phyloP scores from a whole-genome alignment of 2,797 vertebrate species.

The Epinephelus malabaricus region DNA sequence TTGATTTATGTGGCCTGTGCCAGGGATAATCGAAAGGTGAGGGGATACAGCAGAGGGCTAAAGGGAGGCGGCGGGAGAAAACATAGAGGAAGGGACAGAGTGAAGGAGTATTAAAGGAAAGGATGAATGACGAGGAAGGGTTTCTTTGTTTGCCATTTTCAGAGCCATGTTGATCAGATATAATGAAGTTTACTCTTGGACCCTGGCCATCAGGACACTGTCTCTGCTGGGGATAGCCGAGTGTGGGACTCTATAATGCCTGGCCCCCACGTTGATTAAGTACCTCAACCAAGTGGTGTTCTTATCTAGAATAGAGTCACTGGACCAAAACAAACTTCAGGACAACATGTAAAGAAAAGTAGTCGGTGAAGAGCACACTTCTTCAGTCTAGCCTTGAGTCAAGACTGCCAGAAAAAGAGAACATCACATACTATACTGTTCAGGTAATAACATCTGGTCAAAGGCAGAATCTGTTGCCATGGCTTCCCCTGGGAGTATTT shows the following conservation, averaged over 20 bases:
- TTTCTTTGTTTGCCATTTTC: constrained; percentile 11
- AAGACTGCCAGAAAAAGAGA: no score
- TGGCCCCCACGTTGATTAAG: constrained; percentile 25
- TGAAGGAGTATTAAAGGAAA: constrained; percentile 6
- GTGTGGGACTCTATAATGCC: constrained; percentile 17
- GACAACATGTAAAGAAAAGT: background rate
- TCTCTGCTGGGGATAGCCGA: constrained; percentile 5
- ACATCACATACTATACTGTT: no score
- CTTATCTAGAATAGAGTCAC: constrained; percentile 19
- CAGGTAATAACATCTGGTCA: no score
- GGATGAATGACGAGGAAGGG: constrained; percentile 14
- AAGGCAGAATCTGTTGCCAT: background rate
- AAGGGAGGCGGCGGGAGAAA: constrained; percentile 19
- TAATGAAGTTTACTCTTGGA: constrained; percentile 38
- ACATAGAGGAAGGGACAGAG: constrained; percentile 17
- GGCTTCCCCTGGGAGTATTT: background rate
- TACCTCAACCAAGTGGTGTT: background rate
- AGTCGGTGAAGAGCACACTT: no score
- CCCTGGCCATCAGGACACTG: constrained; percentile 6
- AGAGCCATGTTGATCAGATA: constrained; percentile 21
- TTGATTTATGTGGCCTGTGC: constrained; percentile 72
- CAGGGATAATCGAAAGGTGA: constrained; percentile 75
- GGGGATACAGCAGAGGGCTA: constrained; percentile 46
- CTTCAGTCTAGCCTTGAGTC: background rate
- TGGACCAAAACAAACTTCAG: background rate